These are phyloP conservation scores for Microplitis demolitor DNA, from an alignment of 1,140 invertebrate genomes.

Conservation along the genomic window DNA sequence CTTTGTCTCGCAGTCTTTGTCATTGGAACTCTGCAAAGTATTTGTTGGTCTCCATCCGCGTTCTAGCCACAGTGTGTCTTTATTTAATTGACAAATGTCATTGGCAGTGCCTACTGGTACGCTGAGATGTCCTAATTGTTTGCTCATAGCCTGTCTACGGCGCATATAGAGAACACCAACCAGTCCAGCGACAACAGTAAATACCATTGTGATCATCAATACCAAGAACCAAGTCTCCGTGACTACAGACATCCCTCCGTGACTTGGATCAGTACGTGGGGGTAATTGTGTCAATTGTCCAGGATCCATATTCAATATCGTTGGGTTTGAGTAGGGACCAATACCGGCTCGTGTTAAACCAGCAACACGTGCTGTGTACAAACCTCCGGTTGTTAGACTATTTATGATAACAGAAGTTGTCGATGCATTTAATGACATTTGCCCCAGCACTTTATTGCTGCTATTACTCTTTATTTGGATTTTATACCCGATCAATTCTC, in stretches of 20 bases:
- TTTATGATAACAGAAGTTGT: constrained; percentile 74
- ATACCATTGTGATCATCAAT: constrained; percentile 70
- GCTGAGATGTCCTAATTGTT: constrained; percentile 69
- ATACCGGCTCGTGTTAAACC: constrained; percentile 73
- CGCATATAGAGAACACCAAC: constrained; percentile 69
- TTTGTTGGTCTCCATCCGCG: constrained; percentile 73
- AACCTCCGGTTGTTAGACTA: constrained; percentile 72
- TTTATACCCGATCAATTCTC: constrained; percentile 82
- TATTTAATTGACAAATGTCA: constrained; percentile 67
- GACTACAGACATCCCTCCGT: constrained; percentile 59
- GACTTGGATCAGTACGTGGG: constrained; percentile 63
- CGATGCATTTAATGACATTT: constrained; percentile 74
- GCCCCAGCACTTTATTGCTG: constrained; percentile 69
- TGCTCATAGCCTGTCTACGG: constrained; percentile 66
- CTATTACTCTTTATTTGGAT: constrained; percentile 70
- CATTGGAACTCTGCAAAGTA: constrained; percentile 58
- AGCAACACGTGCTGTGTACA: constrained; percentile 76
- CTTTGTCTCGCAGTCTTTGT: constrained; percentile 71
- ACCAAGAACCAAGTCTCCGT: constrained; percentile 79
- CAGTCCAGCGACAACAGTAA: constrained; percentile 70
- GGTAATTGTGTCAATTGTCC: constrained; percentile 62
- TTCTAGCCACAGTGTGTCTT: constrained; percentile 78
- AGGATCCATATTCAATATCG: constrained; percentile 68
- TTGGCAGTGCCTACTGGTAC: constrained; percentile 70
- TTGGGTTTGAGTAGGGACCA: constrained; percentile 71